Evolutionary conservation across 2,113 vertebrate genomes (phyloP), one percentile per base, ranked within the genome.

Genomic region (Aspidoscelis tigris): DNA sequence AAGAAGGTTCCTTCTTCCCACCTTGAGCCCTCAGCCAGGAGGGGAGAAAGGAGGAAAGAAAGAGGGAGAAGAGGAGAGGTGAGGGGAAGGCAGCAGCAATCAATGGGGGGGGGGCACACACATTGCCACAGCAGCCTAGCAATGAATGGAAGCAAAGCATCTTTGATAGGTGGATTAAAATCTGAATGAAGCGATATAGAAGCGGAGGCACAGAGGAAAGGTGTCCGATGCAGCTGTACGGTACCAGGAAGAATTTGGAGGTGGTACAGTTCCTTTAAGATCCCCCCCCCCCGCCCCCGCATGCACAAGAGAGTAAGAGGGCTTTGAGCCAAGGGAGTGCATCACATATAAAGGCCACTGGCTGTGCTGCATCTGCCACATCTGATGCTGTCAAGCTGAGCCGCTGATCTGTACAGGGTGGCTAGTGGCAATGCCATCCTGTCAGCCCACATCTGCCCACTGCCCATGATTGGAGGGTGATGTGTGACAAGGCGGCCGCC

Each of bases 361-460:
- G 75, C 66, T 55, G 58, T 2, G 24, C 22, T n/a, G 47, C 18
- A 0, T 0, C 90, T 92, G 93, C 95, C 94, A 93, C 92, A 89
- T 89, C 88, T 55, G 8, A 84, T 88, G 91, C 93, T 87, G 94
- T 96, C 94, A 94, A 88, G 81, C 91, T 41, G 41, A 72, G 39
- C 58, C 44, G 4, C 73, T 73, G 68, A 43, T 66, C 84, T n/a
- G 83, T 66, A 9, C 78, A 74, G 86, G 83, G 90, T 82, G 86
- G 92, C 95, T 88, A 78, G 93, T 92, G 95, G 96, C 96, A 94
- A 96, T 96, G 96, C 96, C 95, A 94, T 93, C 93, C 96, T 96
- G 96, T 96, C 96, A 96, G 95, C 92, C 93, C 95, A 94, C 96
- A 97, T 97, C 96, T 97, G 96, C 92, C 96, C 84, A 92, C 95